Evolutionary conservation across 2,797 vertebrate genomes (phyloP).

Genomic region (Coregonus ussuriensis): DNA sequence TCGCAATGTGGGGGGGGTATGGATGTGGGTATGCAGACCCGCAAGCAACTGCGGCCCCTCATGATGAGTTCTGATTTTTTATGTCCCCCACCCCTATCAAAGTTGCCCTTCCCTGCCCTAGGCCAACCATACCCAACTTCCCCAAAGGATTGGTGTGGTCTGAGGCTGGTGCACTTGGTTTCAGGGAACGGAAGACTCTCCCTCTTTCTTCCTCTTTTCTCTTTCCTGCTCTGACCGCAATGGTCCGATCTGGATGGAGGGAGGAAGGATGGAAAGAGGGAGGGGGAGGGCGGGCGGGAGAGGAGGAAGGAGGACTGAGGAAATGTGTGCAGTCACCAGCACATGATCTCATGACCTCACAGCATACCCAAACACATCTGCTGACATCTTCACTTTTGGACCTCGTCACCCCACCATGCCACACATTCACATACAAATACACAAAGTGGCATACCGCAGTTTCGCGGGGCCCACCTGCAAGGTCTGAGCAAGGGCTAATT

Average conservation of each 20-base stretch:
- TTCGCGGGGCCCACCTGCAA: too few species aligned
- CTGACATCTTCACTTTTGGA: neutral
- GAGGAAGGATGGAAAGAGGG: constrained; percentile 4
- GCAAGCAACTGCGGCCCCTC: too few species aligned
- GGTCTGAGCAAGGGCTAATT: too few species aligned
- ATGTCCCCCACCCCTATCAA: too few species aligned
- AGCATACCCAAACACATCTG: neutral
- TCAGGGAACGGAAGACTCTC: neutral
- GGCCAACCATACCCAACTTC: too few species aligned
- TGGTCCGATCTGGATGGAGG: constrained; percentile 1
- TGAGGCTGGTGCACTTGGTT: neutral
- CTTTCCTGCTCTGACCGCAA: neutral
- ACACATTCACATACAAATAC: neutral
- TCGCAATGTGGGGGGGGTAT: too few species aligned
- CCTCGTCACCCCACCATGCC: neutral
- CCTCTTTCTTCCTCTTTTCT: constrained; percentile 54
- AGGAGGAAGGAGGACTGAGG: constrained; percentile 15
- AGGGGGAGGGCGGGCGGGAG: neutral
- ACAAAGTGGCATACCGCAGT: too few species aligned
- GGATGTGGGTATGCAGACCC: too few species aligned
- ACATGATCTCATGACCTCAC: constrained; percentile 24
- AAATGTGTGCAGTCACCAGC: neutral
- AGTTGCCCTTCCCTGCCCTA: too few species aligned
- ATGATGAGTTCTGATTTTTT: too few species aligned
- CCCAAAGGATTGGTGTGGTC: neutral